phyloP scores from a whole-genome alignment of 2,113 vertebrate genomes.

The Cebus imitator region DNA sequence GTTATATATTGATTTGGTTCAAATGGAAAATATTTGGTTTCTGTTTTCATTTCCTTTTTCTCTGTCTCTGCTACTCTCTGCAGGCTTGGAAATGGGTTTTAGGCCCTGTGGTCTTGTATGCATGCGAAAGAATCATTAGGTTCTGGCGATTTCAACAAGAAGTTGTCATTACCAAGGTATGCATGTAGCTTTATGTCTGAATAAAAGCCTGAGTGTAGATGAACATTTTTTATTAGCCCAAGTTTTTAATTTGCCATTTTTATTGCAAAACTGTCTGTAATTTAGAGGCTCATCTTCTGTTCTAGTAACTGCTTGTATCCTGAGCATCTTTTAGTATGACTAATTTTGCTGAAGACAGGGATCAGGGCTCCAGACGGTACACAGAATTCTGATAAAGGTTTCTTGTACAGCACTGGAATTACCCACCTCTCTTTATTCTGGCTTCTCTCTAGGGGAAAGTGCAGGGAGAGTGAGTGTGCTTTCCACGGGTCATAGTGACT shows the following conservation, averaged over 20 bases:
- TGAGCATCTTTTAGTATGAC: slow-evolving; percentile 66
- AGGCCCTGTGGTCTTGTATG: slow-evolving; percentile 83
- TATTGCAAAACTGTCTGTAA: slow-evolving; percentile 63
- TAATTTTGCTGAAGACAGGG: slow-evolving; percentile 55
- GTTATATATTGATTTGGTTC: slow-evolving; percentile 56
- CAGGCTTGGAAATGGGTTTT: slow-evolving; percentile 90
- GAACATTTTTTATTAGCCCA: slow-evolving; percentile 75
- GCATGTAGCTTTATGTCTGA: slow-evolving; percentile 45
- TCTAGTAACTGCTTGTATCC: slow-evolving; percentile 74
- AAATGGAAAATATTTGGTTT: slow-evolving; percentile 65
- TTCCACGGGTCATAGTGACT: background rate
- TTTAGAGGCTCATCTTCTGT: slow-evolving; percentile 70
- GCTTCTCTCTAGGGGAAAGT: background rate
- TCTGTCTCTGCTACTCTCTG: slow-evolving; percentile 57
- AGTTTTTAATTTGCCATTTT: slow-evolving; percentile 74
- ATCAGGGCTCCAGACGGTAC: background rate
- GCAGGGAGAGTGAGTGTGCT: background rate
- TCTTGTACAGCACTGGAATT: background rate
- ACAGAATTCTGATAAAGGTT: slow-evolving; percentile 37
- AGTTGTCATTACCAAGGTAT: slow-evolving; percentile 87
- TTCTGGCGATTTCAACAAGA: slow-evolving; percentile 85
- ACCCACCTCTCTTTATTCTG: background rate
- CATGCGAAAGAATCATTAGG: slow-evolving; percentile 85
- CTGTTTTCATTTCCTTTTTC: slow-evolving; percentile 55
- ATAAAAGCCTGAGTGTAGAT: slow-evolving; percentile 64